A percentile compares a stretch with the other conserved stretches of the same genome.
These are phyloP conservation scores for Anabacerthia variegaticeps DNA, from an alignment of 2,797 vertebrate species.

Conservation along the genomic window DNA sequence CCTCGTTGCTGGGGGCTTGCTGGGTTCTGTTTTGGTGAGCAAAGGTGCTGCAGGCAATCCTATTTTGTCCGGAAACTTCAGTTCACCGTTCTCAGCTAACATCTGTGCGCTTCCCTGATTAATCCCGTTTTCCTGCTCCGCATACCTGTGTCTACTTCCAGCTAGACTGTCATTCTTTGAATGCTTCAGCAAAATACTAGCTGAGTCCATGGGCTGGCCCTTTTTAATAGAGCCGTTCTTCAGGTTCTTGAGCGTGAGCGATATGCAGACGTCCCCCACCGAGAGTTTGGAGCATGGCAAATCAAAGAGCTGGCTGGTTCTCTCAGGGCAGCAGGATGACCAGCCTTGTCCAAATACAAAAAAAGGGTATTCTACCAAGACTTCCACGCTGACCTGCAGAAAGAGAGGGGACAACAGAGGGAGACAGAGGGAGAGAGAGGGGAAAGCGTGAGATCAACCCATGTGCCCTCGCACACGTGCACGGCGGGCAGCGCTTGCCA, in stretches of 20 bases:
- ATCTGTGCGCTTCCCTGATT: constrained; percentile 81
- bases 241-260: constrained; percentile 96
- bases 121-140: constrained; percentile 92
- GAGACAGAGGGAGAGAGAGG: constrained; percentile 18
- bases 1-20: constrained; percentile 81
- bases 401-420: constrained; percentile 31
- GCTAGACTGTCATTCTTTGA: constrained; percentile 81
- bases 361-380: constrained; percentile 97
- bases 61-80: constrained; percentile 83
- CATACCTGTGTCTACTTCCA: constrained; percentile 82
- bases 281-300: constrained; percentile 97
- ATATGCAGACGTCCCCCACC: constrained; percentile 98
- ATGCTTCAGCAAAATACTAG: constrained; percentile 86
- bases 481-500: neutral
- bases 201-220: constrained; percentile 85
- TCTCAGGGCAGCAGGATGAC: constrained; percentile 97
- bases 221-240: constrained; percentile 96
- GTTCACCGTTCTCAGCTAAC: constrained; percentile 90
- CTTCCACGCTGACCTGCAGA: constrained; percentile 94
- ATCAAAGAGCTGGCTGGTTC: constrained; percentile 95
- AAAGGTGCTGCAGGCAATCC: constrained; percentile 82
- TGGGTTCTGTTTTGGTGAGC: constrained; percentile 80
- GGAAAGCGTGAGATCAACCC: constrained; percentile 6
- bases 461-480: neutral
- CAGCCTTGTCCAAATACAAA: constrained; percentile 99